Conservation (phyloP, 2,797 vertebrate genomes). For the Bradypus variegatus region DNA sequence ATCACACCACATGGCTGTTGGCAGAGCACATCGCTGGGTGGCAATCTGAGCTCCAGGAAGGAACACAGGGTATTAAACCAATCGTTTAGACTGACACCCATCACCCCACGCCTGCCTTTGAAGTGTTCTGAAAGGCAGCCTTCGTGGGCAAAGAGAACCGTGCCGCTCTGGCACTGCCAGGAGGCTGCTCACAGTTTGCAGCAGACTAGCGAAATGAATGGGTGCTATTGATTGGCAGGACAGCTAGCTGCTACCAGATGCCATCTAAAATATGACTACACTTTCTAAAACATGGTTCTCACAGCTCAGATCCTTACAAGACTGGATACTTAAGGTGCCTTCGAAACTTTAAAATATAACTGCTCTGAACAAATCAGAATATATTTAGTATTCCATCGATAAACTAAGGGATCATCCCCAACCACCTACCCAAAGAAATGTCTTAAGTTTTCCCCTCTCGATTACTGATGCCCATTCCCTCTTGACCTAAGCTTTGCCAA, state of each 20-base stretch:
- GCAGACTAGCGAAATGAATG: not conserved
- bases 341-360: not conserved
- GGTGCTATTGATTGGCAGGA: not conserved
- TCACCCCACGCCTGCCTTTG: not conserved
- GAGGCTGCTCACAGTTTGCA: no score
- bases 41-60: not conserved
- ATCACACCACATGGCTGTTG: rapidly evolving
- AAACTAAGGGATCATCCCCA: not conserved
- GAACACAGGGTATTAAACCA: rapidly evolving
- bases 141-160: not conserved
- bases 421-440: not conserved
- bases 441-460: no score
- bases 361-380: not conserved
- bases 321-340: not conserved
- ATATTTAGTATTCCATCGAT: not conserved
- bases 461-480: not conserved
- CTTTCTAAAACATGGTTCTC: not conserved
- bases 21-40: rapidly evolving
- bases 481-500: not conserved
- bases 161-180: rapidly evolving
- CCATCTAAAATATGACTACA: not conserved
- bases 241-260: not conserved
- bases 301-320: not conserved
- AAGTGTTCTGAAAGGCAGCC: not conserved
- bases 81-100: rapidly evolving